Conservation (phyloP, 2,113 vertebrate species). For the Orthonyx spaldingii region DNA sequence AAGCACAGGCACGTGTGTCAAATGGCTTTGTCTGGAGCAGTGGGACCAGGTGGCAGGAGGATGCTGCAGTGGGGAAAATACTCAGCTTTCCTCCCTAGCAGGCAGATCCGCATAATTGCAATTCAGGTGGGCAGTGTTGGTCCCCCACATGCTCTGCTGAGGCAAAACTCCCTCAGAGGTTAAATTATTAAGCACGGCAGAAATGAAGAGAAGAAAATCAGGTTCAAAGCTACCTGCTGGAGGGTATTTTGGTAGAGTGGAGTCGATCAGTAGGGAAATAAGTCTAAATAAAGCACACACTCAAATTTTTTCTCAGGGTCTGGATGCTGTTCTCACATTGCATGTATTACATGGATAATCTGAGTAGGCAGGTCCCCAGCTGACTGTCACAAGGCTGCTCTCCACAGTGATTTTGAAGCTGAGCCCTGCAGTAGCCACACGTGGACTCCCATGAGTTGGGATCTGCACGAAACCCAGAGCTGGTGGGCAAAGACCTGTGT, state of each 20-base stretch:
- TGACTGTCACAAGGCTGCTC: not conserved
- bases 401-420: not conserved
- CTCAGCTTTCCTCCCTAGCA: not conserved
- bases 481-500: rapidly evolving
- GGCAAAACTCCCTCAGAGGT: not conserved
- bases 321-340: not conserved
- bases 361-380: not conserved
- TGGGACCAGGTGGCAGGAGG: not conserved
- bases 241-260: not conserved
- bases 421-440: not conserved
- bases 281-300: not conserved
- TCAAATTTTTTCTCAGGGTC: not conserved
- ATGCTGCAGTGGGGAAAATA: not conserved
- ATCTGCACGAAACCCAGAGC: rapidly evolving
- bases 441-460: not conserved
- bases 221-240: not conserved
- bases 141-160: not conserved
- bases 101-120: not conserved
- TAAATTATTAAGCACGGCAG: not conserved
- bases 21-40: not conserved
- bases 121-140: not conserved
- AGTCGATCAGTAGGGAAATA: not conserved
- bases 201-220: not conserved
- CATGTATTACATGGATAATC: not conserved
- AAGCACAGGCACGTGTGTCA: not conserved